phyloP scores from a whole-genome alignment of 2,797 vertebrate genomes.

The Lepilemur septentrionalis region DNA sequence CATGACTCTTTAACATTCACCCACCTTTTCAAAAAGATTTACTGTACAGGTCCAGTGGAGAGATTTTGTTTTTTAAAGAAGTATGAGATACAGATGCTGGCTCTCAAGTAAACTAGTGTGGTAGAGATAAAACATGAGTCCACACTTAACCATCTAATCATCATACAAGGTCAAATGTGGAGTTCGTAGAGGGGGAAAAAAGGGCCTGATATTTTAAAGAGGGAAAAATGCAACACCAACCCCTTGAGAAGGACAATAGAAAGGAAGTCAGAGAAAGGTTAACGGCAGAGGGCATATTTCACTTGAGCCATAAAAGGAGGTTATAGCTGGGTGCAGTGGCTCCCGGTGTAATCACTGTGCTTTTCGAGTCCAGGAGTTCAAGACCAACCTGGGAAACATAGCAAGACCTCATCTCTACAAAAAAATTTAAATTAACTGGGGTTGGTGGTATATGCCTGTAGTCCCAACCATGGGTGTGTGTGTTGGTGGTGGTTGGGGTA shows the following conservation, averaged over 20 bases:
- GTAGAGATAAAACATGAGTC: not conserved
- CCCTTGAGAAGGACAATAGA: not conserved
- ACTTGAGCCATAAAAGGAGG: not conserved
- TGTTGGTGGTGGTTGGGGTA: too few relatives aligned
- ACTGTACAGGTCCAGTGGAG: not conserved
- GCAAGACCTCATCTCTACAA: not conserved
- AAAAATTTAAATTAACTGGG: not conserved
- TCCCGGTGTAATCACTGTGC: not conserved
- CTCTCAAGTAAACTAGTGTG: slow-evolving; percentile 1
- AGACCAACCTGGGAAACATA: not conserved
- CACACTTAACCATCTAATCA: not conserved
- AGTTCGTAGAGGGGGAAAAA: not conserved
- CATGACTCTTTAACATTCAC: not conserved
- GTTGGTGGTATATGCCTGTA: not conserved
- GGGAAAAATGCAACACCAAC: not conserved
- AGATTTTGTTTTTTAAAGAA: not conserved
- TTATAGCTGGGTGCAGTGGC: not conserved
- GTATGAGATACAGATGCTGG: not conserved
- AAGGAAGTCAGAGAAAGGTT: not conserved
- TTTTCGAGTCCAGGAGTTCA: not conserved
- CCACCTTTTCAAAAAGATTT: not conserved
- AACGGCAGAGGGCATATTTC: not conserved
- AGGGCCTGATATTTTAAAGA: not conserved
- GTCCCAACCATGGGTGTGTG: not conserved
- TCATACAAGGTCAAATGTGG: not conserved